Percentiles rank a stretch among this genome's conserved stretches.
These are phyloP conservation scores for Hirundo rustica DNA, from an alignment of 2,797 vertebrate genomes.

Conservation along the genomic window DNA sequence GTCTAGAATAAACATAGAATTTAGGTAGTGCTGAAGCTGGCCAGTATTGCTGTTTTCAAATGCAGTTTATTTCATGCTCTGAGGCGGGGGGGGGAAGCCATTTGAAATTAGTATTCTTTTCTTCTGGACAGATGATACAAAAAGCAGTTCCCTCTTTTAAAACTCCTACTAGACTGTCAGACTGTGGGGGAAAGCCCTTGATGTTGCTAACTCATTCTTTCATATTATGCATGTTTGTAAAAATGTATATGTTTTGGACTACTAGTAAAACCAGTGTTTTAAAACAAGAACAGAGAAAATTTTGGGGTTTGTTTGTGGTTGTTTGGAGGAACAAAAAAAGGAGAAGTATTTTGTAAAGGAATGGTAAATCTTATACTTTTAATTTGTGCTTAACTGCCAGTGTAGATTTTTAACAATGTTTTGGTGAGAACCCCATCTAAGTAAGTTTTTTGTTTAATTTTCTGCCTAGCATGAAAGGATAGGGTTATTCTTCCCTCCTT, in stretches of 20 bases:
- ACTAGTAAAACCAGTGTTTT: not conserved
- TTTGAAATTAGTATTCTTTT: conserved; percentile 42
- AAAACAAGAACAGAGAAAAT: not conserved
- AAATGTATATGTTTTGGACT: not conserved
- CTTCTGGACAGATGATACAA: not conserved
- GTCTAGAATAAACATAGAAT: conserved; percentile 70
- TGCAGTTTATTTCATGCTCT: conserved; percentile 58
- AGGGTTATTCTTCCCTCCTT: not conserved
- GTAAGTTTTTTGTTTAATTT: conserved; percentile 2
- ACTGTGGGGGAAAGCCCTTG: not conserved
- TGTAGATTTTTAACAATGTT: not conserved
- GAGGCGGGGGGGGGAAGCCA: not conserved
- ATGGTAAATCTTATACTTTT: not conserved
- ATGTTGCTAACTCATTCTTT: not conserved
- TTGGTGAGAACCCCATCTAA: not conserved
- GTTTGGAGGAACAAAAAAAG: not conserved
- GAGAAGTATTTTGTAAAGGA: not conserved
- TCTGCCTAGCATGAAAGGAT: not conserved
- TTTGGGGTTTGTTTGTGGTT: not conserved
- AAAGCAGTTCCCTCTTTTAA: conserved; percentile 18
- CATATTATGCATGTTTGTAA: not conserved
- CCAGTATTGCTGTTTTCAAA: conserved; percentile 64
- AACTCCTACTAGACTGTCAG: not conserved
- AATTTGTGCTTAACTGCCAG: not conserved
- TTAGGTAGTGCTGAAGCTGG: conserved; percentile 67